Evolutionary conservation across 2,888 invertebrate species (phyloP).

Genomic region (Carterocephalus palaemon): DNA sequence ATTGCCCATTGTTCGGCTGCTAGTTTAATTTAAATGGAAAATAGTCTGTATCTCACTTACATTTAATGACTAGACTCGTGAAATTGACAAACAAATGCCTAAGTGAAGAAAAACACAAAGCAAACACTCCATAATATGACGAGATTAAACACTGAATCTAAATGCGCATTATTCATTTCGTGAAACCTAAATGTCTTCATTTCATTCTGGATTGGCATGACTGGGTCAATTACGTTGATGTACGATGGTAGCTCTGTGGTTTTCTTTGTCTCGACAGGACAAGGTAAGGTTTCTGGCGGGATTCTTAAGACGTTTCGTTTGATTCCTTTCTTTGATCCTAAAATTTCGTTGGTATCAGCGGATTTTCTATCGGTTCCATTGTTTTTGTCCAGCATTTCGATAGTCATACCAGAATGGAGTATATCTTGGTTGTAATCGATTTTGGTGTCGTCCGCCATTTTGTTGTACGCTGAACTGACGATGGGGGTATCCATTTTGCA

Average conservation of each 20-base stretch:
- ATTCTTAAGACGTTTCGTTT: constrained; percentile 65
- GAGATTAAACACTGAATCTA: constrained; percentile 33
- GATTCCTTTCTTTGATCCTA: constrained; percentile 48
- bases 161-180: constrained; percentile 49
- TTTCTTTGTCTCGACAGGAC: constrained; percentile 57
- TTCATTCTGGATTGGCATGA: constrained; percentile 70
- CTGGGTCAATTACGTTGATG: constrained; percentile 51
- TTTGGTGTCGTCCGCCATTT: constrained; percentile 56
- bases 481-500: constrained; percentile 82
- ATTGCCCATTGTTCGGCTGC: constrained; percentile 27
- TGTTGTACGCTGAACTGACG: constrained; percentile 70
- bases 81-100: constrained; percentile 41
- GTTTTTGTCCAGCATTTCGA: constrained; percentile 58
- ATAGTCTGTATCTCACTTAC: constrained; percentile 60
- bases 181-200: constrained; percentile 71
- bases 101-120: constrained; percentile 64
- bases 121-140: constrained; percentile 50
- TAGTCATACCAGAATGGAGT: constrained; percentile 56
- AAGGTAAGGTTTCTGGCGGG: constrained; percentile 63
- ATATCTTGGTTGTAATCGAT: constrained; percentile 61
- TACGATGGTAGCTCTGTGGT: constrained; percentile 59
- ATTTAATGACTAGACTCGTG: constrained; percentile 47
- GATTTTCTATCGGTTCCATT: constrained; percentile 55
- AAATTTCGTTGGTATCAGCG: constrained; percentile 22
- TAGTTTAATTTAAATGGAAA: constrained; percentile 31